Base-by-base conservation (phyloP, 2,797 vertebrate species). In the Sus cebifrons region DNA sequence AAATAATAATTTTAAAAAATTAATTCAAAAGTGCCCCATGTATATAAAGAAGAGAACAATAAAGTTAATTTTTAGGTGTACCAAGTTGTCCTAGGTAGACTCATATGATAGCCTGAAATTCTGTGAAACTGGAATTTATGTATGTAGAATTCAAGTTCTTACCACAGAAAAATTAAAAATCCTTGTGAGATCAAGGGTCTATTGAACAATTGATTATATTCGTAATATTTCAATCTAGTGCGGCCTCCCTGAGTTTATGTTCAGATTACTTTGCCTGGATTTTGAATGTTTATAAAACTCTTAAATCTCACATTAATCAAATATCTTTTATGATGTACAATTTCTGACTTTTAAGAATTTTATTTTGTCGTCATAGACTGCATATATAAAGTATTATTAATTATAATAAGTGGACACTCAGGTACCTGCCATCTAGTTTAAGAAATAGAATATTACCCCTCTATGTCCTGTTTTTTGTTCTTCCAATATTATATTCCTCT, bases 71-170 rank as follows among this genome's bases (percentile, higher is more conserved):
- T 96, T 82, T 58, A 86, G n/a, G 12, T 65, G 21, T 92, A 44
- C 14, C 21, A 60, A 54, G 56, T 17, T 52, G 21, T 82, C 29
- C 29, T 78, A 89, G n/a, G 5, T 67, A 74, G 56, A 56, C 27
- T 87, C 36, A 83, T 21, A 83, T 29, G n/a, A 13, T 60, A 58
- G n/a, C 62, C 29, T 40, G 75, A 70, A 90, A 86, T 60, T 71
- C 70, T 89, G 52, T 68, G 78, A 95, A 89, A 84, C 58, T 40
- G 83, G n/a, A 94, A 86, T 71, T 64, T 82, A 52, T 44, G 2
- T 65, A 71, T 32, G 44, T 14, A 85, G 49, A 71, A 83, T 44
- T 96, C 20, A 89, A 92, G 40, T 89, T 94, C 56, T 82, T 94
- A 71, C 6, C 14, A 75, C 54, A 75, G 74, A 91, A 85, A 32